Evolutionary conservation across 2,113 vertebrate genomes (phyloP).

Genomic region (Amphiprion percula): DNA sequence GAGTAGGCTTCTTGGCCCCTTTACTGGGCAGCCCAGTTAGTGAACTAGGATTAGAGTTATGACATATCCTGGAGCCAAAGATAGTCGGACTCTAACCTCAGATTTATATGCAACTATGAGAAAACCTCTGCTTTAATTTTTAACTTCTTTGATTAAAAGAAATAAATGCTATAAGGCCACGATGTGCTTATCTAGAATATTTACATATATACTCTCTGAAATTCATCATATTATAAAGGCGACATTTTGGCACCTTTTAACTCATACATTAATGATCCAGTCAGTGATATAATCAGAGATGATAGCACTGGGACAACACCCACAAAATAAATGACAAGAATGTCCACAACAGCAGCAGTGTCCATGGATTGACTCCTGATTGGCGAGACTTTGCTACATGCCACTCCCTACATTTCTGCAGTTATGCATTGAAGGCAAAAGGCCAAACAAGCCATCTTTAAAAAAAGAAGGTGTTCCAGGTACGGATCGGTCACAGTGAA

Average conservation of each 20-base stretch:
- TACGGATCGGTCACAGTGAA: slow-evolving; percentile 24
- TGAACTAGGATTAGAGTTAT: slow-evolving; percentile 73
- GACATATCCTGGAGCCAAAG: slow-evolving; percentile 54
- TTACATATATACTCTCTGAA: neutral
- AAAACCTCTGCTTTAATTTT: slow-evolving; percentile 9
- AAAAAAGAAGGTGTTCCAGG: slow-evolving; percentile 14
- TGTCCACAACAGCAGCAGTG: neutral
- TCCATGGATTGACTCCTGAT: neutral
- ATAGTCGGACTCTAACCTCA: slow-evolving; percentile 44
- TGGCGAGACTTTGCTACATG: neutral
- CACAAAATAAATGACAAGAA: slow-evolving; percentile 40
- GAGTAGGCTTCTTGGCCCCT: slow-evolving; percentile 74
- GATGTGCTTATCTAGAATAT: neutral
- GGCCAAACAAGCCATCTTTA: neutral
- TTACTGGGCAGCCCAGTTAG: slow-evolving; percentile 71
- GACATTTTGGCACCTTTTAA: neutral
- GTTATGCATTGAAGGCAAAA: neutral
- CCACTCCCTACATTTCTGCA: neutral
- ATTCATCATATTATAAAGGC: neutral
- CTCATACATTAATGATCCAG: neutral
- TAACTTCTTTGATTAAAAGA: neutral
- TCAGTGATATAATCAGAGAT: neutral
- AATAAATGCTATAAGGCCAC: neutral
- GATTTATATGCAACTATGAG: slow-evolving; percentile 33
- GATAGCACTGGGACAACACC: neutral